Conservation (phyloP, 2,113 vertebrate genomes). For the Sakesphorus luctuosus region DNA sequence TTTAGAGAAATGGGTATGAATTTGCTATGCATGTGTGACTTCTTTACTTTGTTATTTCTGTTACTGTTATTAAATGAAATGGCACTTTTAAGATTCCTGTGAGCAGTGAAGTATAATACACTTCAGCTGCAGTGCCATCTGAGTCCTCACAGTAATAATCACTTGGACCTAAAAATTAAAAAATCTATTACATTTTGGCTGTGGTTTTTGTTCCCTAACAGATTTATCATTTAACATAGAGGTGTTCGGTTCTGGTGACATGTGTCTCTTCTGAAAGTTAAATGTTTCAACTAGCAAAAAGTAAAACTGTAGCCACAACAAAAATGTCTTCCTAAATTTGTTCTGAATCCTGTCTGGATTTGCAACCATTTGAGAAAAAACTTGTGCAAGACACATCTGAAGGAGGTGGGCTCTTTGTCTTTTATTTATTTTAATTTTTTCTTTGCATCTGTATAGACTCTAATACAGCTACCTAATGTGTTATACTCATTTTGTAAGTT, state of each 20-base stretch:
- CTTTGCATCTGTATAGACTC: not conserved
- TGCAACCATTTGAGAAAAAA: not conserved
- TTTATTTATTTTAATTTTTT: not conserved
- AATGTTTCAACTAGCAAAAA: not conserved
- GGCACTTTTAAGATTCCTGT: not conserved
- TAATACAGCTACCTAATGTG: not conserved
- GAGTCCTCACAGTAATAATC: not conserved
- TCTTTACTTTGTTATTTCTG: not conserved
- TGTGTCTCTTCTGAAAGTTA: not conserved
- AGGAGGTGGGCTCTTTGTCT: not conserved
- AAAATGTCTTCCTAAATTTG: not conserved
- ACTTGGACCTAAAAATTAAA: not conserved
- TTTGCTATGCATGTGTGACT: not conserved
- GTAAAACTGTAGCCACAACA: not conserved
- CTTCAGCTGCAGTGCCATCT: not conserved
- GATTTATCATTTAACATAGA: not conserved
- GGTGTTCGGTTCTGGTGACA: not conserved
- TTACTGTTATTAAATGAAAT: not conserved
- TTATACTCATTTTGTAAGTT: not conserved
- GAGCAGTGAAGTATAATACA: not conserved
- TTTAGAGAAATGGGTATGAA: not conserved
- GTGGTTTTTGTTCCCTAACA: not conserved
- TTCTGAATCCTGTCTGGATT: not conserved
- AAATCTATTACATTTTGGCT: not conserved
- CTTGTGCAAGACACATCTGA: rapidly evolving